Conservation (phyloP, 2,113 vertebrate species). For the Psophia crepitans region DNA sequence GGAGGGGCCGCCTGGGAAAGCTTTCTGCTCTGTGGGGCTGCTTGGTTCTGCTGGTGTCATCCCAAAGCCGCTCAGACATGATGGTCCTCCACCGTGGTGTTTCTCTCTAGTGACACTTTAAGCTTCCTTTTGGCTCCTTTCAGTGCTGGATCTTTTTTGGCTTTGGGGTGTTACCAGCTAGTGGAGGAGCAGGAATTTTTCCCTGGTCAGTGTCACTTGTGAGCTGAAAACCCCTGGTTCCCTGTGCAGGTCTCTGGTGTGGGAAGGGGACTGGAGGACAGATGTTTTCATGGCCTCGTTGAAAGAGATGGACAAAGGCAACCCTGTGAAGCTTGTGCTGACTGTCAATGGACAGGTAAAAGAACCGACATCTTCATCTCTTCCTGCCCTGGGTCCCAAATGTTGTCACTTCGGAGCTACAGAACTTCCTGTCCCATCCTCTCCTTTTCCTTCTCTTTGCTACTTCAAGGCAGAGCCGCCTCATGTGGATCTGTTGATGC, state of each 20-base stretch:
- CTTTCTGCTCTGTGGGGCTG: not conserved
- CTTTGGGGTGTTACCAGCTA: not conserved
- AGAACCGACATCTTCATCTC: not conserved
- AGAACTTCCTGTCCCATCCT: not conserved
- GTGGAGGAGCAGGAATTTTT: not conserved
- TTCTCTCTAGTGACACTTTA: not conserved
- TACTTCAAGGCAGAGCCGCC: not conserved
- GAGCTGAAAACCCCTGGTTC: not conserved
- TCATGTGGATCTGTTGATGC: not conserved
- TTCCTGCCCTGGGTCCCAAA: not conserved
- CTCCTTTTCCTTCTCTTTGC: not conserved
- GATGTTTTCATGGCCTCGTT: conserved; percentile 73
- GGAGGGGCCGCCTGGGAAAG: not conserved
- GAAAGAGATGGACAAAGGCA: conserved; percentile 72
- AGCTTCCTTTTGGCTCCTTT: not conserved
- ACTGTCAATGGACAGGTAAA: conserved; percentile 78
- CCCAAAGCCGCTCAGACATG: not conserved
- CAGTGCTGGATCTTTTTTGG: not conserved
- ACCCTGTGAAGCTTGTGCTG: conserved; percentile 80
- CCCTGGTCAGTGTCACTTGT: not conserved
- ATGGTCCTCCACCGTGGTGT: not conserved
- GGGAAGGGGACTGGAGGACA: conserved; percentile 82
- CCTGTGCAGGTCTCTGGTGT: conserved; percentile 79
- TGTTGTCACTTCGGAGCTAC: not conserved
- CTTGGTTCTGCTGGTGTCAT: not conserved